phyloP scores from a whole-genome alignment of 2,888 invertebrate genomes.

The Mesorhabditis spiculigera region DNA sequence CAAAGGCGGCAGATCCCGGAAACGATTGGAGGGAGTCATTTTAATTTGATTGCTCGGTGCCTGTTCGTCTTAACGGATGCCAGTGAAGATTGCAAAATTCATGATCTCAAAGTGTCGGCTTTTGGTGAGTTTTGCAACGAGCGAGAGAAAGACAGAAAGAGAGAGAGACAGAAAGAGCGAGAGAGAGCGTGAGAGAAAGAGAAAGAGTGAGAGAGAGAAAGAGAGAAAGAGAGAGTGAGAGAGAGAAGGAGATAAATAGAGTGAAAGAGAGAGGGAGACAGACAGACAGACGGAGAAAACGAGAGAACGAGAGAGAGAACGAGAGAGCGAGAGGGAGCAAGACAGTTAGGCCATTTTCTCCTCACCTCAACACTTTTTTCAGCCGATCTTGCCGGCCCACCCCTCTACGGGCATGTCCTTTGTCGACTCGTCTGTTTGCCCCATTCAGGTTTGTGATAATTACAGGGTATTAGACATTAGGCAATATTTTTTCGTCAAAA shows the following conservation, averaged over 20 bases:
- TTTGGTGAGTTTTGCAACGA: constrained; percentile 23
- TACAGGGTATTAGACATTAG: not conserved
- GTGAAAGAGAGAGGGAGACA: no score
- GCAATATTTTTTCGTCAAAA: not conserved
- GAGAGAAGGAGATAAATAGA: no score
- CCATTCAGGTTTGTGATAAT: constrained; percentile 23
- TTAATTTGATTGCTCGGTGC: constrained; percentile 35
- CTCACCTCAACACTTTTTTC: constrained; percentile 9
- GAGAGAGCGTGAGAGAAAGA: no score
- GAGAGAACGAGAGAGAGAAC: no score
- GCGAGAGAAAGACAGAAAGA: not conserved
- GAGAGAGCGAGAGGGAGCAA: not conserved
- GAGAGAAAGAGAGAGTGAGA: no score
- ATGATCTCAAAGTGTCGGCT: constrained; percentile 34
- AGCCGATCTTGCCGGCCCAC: constrained; percentile 41
- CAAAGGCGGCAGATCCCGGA: constrained; percentile 16
- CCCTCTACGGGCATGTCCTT: constrained; percentile 38
- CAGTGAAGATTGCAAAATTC: constrained; percentile 34
- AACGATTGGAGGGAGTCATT: constrained; percentile 28
- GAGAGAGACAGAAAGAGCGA: no score
- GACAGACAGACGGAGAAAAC: no score
- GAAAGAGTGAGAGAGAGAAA: no score
- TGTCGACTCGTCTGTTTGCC: constrained; percentile 37
- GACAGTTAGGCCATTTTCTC: not conserved
- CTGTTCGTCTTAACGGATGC: constrained; percentile 34